Base-by-base conservation (phyloP, 2,797 vertebrate species). In the Ctenopoma multispine region DNA sequence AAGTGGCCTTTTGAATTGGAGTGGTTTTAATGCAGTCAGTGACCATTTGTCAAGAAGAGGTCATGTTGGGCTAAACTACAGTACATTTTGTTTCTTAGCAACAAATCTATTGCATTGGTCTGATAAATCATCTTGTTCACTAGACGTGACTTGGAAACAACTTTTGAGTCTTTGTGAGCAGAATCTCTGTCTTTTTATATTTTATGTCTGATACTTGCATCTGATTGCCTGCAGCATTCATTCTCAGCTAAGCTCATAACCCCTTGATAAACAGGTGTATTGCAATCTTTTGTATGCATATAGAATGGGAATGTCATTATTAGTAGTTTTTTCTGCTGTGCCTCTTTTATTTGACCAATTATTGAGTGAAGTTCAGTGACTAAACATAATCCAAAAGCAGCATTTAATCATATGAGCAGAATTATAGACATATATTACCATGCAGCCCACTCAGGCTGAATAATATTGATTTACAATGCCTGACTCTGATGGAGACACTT, bases 1-100 rank as follows among this genome's bases (percentile, higher is more conserved):
- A 63, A 60, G 54, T 29, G 3, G 17, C 40, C 48, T 50, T 79
- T 74, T 66, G 55, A 54, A 23, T 55, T 27, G 24, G 53, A 68
- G 55, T 50, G 66, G 49, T 72, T 82, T 81, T 74, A 70, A 80
- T 81, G 76, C 67, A 77, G 70, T 70, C 72, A 29, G 56, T 14
- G 59, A 43, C 41, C 1, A 51, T 75, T 83, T 74, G 72, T 80
- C 40, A 47, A 50, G 70, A 69, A 31, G 54, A 62, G 49, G 63
- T 81, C 73, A 75, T 23, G 69, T 69, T 76, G 65, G 53, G 51
- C 69, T 71, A 82, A 78, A 82, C 84, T 77, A 69, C 75, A 69
- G 72, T 18, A 64, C 66, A n/a, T 74, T 78, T 80, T 81, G 89
- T 91, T 85, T 73, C 86, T 84, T 83, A 88, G 90, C 89, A 91